A percentile compares a stretch with the other conserved stretches of the same genome.
Evolutionary conservation across 92 coral and sea anemone genomes (phyloP).

Genomic region (Porites cylindrica): DNA sequence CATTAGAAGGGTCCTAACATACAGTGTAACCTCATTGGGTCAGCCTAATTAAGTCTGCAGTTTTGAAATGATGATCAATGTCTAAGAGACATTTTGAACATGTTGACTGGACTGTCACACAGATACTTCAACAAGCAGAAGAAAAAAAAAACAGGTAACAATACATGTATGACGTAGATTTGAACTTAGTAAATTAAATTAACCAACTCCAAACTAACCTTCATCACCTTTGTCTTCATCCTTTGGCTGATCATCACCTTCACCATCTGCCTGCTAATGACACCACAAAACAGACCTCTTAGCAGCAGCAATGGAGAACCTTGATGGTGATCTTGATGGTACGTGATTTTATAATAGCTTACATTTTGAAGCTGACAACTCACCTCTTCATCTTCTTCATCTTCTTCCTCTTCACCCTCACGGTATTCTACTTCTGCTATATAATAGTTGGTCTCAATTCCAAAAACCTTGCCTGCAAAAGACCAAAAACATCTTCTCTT

Average conservation of each 20-base stretch:
- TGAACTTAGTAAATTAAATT: too few relatives aligned
- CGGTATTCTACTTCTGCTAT: constrained; percentile 97
- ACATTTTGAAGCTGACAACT: background rate
- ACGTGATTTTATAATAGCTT: background rate
- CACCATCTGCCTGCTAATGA: constrained; percentile 79
- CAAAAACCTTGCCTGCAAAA: constrained; percentile 87
- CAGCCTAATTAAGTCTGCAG: too few relatives aligned
- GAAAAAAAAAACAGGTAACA: too few relatives aligned
- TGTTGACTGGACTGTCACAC: too few relatives aligned
- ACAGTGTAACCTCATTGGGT: too few relatives aligned
- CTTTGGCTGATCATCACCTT: constrained; percentile 85
- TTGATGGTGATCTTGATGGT: too few relatives aligned
- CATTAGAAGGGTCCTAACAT: background rate
- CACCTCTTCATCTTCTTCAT: constrained; percentile 96
- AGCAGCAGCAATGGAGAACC: too few relatives aligned
- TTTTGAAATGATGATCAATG: too few relatives aligned
- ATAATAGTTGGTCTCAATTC: constrained; percentile 93
- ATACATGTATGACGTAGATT: too few relatives aligned
- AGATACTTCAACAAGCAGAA: too few relatives aligned
- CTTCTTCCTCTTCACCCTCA: constrained; percentile 99
- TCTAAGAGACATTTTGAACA: too few relatives aligned
- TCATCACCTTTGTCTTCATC: constrained; percentile 93
- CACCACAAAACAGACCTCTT: background rate
- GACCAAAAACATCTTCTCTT: background rate
- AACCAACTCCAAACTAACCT: constrained; percentile 49